Conservation (phyloP, 1,140 invertebrate species). For the Lasaia peninsularis region DNA sequence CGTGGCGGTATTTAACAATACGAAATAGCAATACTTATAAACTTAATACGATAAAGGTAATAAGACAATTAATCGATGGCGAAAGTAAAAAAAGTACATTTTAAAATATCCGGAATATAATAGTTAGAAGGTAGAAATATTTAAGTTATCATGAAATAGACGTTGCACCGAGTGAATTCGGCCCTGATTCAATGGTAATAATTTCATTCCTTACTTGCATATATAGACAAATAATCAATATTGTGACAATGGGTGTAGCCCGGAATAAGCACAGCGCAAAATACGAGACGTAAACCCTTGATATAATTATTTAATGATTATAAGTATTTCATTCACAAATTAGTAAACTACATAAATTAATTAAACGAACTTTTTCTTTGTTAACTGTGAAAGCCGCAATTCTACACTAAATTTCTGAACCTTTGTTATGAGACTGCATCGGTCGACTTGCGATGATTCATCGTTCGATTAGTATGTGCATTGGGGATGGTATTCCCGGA, state of each 20-base stretch:
- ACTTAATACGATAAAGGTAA: no score
- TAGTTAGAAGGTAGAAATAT: no score
- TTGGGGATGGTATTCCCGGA: constrained; percentile 48
- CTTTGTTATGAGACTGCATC: constrained; percentile 51
- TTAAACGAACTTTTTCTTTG: no score
- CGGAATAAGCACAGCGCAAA: background rate
- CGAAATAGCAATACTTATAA: no score
- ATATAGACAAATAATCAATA: constrained; percentile 10
- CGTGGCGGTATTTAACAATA: no score
- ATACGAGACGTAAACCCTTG: background rate
- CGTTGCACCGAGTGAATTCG: background rate
- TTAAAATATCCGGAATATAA: no score
- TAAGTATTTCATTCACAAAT: background rate
- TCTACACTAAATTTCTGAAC: constrained; percentile 20
- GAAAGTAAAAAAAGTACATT: no score
- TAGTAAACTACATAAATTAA: no score
- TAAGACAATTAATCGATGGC: no score
- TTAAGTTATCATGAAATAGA: background rate
- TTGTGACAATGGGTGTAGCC: constrained; percentile 10
- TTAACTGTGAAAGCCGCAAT: background rate
- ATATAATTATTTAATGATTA: background rate
- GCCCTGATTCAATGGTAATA: background rate
- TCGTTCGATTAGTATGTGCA: constrained; percentile 49
- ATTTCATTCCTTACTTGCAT: background rate
- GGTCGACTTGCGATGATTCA: constrained; percentile 62